These are phyloP conservation scores for Micronycteris hirsuta DNA, from an alignment of 2,113 vertebrate species.

Conservation along the genomic window DNA sequence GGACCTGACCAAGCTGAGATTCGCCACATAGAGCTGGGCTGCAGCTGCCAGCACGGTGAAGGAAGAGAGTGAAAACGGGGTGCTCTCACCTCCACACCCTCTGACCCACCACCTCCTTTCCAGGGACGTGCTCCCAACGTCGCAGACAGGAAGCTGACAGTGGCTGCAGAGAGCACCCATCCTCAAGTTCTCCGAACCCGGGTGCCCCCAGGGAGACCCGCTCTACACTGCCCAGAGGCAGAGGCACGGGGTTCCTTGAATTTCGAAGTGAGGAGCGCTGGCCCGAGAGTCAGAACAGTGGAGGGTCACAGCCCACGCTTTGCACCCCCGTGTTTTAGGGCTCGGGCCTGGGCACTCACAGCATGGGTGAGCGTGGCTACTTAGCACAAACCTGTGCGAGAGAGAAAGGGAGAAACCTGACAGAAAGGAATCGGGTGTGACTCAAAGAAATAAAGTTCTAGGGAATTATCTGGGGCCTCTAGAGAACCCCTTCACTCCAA, in stretches of 20 bases:
- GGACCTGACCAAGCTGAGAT: too few relatives aligned
- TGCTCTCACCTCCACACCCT: too few relatives aligned
- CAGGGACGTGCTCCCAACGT: not conserved
- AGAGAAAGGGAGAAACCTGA: not conserved
- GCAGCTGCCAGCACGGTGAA: too few relatives aligned
- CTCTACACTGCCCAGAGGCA: not conserved
- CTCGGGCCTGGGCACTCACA: fast-evolving
- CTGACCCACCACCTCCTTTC: not conserved
- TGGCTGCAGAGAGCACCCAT: too few relatives aligned
- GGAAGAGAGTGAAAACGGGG: too few relatives aligned
- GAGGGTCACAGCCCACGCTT: not conserved
- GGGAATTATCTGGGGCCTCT: not conserved
- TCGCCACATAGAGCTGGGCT: too few relatives aligned
- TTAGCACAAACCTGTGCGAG: not conserved
- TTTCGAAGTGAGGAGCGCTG: not conserved
- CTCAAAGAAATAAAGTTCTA: not conserved
- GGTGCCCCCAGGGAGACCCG: too few relatives aligned
- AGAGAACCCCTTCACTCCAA: not conserved
- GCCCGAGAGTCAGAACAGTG: not conserved
- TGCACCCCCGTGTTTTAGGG: not conserved
- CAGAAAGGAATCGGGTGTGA: not conserved
- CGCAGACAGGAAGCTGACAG: not conserved
- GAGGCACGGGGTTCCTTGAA: not conserved
- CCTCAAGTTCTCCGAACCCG: not conserved
- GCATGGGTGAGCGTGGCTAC: too few relatives aligned